Evolutionary conservation across 2,113 vertebrate genomes (phyloP).

Genomic region (Tor tambroides): DNA sequence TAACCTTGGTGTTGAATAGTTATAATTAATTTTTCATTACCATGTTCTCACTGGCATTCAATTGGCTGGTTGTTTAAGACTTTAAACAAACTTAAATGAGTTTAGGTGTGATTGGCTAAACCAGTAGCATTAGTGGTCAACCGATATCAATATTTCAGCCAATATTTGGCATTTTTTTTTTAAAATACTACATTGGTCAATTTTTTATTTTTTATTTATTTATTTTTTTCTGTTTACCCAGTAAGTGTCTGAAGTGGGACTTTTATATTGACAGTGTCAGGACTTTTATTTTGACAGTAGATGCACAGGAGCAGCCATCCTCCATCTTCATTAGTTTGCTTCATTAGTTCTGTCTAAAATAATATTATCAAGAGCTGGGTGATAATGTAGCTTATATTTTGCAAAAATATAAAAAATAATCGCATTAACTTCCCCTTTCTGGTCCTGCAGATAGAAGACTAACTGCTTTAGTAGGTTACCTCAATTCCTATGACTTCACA

Average conservation of each 20-base stretch:
- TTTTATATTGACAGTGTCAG: background rate
- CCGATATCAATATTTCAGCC: background rate
- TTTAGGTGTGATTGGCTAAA: background rate
- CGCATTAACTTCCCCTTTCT: conserved; percentile 2
- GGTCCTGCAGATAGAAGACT: background rate
- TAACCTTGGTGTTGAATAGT: background rate
- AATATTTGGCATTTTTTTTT: background rate
- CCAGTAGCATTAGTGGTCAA: too few relatives aligned
- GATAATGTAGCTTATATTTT: background rate
- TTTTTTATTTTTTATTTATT: too few relatives aligned
- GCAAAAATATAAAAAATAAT: background rate
- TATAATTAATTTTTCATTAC: too few relatives aligned
- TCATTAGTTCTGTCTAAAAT: background rate
- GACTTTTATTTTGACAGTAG: too few relatives aligned
- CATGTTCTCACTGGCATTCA: too few relatives aligned
- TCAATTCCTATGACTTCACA: too few relatives aligned
- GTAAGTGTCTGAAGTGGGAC: background rate
- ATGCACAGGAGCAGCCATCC: too few relatives aligned
- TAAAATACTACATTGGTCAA: too few relatives aligned
- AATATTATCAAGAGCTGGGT: background rate
- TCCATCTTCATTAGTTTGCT: too few relatives aligned
- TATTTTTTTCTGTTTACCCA: background rate
- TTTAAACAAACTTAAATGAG: background rate
- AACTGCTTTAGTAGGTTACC: too few relatives aligned
- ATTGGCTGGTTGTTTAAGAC: too few relatives aligned